Conservation (phyloP, 2,888 invertebrate species). For the Papilio gigon region DNA sequence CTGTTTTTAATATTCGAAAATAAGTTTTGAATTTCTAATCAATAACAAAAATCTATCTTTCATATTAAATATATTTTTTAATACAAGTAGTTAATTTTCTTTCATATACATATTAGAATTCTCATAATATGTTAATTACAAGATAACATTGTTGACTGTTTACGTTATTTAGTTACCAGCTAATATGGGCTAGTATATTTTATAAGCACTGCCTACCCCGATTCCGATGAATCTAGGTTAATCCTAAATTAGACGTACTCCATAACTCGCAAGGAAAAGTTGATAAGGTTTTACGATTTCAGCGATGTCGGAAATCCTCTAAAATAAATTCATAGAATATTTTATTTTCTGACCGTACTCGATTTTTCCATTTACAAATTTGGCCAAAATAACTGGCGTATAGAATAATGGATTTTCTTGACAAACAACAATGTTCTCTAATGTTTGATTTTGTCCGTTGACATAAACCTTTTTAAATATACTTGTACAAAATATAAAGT, state of each 20-base stretch:
- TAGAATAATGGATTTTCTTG: constrained; percentile 19
- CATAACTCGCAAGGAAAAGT: constrained; percentile 11
- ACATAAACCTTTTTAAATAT: neutral
- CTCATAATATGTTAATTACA: too few species aligned
- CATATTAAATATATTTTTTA: too few species aligned
- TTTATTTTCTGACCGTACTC: constrained; percentile 81
- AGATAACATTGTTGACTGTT: too few species aligned
- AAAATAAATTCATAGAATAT: constrained; percentile 81
- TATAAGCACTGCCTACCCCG: neutral
- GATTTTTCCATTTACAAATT: constrained; percentile 65
- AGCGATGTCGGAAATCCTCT: constrained; percentile 64
- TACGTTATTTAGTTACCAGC: neutral
- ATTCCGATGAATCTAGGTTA: neutral
- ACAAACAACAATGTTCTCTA: constrained; percentile 8
- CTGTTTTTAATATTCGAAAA: too few species aligned
- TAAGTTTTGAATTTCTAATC: too few species aligned
- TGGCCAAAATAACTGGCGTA: constrained; percentile 51
- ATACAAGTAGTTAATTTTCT: too few species aligned
- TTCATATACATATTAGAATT: too few species aligned
- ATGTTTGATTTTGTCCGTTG: neutral
- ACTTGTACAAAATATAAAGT: neutral
- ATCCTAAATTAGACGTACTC: constrained; percentile 3
- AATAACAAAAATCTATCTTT: too few species aligned
- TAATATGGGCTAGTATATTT: neutral
- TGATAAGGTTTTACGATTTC: constrained; percentile 52